A percentile compares a stretch with the other conserved stretches of the same genome.
Evolutionary conservation across 2,113 vertebrate species (phyloP).

Genomic region (Neolamprologus caudopunctatus): DNA sequence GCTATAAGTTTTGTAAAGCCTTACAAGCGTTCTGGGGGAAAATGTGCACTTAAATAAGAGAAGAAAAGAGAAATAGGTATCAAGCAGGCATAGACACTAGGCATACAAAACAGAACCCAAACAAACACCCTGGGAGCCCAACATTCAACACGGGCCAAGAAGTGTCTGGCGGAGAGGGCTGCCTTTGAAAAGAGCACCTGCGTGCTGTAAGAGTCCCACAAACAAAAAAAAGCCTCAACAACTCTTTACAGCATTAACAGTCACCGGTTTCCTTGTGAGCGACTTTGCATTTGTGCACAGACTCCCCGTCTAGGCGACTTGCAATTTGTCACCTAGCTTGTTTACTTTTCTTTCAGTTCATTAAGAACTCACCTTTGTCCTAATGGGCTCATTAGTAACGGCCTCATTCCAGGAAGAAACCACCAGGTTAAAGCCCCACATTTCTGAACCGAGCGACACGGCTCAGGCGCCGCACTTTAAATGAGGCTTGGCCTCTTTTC

Average conservation of each 20-base stretch:
- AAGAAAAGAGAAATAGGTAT: conserved; percentile 35
- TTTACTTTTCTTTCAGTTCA: conserved; percentile 50
- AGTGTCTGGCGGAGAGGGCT: conserved; percentile 20
- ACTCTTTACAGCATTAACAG: conserved; percentile 35
- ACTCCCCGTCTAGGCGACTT: not conserved
- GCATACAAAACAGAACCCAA: conserved; percentile 51
- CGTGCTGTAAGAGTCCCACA: conserved; percentile 26
- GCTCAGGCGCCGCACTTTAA: conserved; percentile 61
- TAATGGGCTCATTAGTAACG: conserved; percentile 56
- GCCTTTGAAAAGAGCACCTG: conserved; percentile 71
- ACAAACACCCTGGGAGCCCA: conserved; percentile 49
- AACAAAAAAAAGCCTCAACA: conserved; percentile 21
- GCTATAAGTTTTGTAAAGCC: conserved; percentile 8
- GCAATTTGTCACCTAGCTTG: conserved; percentile 60
- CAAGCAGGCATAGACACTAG: conserved; percentile 23
- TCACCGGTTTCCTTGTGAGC: conserved; percentile 19
- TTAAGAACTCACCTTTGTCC: conserved; percentile 63
- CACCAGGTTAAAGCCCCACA: conserved; percentile 36
- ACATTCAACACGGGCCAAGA: conserved; percentile 58
- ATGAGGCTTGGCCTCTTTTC: conserved; percentile 58
- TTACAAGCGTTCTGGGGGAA: not conserved
- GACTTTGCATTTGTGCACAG: not conserved
- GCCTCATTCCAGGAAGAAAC: conserved; percentile 30
- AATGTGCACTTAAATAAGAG: conserved; percentile 16
- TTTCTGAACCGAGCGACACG: conserved; percentile 23